phyloP scores from a whole-genome alignment of 1,140 invertebrate species.

The Drosophila sucinea region DNA sequence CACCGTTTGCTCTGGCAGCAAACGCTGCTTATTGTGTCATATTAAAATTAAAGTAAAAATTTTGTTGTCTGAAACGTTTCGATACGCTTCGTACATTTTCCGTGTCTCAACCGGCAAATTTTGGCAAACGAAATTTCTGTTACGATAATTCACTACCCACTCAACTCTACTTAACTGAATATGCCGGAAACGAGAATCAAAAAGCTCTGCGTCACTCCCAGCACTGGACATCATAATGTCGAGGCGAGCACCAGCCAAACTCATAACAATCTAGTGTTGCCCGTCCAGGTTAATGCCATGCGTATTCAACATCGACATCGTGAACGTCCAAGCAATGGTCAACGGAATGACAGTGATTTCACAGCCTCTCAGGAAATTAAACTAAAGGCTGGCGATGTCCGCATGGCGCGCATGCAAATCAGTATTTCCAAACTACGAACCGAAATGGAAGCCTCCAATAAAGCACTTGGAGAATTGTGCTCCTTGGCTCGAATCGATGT shows the following conservation, averaged over 20 bases:
- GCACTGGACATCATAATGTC: constrained; percentile 25
- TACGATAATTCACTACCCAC: constrained; percentile 22
- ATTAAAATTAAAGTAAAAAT: constrained; percentile 43
- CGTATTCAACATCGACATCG: not conserved
- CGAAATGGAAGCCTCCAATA: constrained; percentile 55
- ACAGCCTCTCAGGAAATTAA: constrained; percentile 50
- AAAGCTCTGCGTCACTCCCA: constrained; percentile 24
- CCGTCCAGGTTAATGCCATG: not conserved
- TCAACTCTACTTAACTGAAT: constrained; percentile 4
- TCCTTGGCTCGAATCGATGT: constrained; percentile 20
- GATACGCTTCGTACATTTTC: constrained; percentile 15
- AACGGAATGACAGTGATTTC: constrained; percentile 38
- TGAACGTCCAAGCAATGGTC: constrained; percentile 12
- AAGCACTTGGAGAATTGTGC: constrained; percentile 43
- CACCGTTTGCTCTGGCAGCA: constrained; percentile 37
- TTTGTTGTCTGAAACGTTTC: constrained; percentile 32
- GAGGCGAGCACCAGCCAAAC: constrained; percentile 14
- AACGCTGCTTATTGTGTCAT: constrained; percentile 49
- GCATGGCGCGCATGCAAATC: constrained; percentile 54
- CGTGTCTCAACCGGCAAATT: constrained; percentile 19
- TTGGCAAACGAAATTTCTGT: constrained; percentile 44
- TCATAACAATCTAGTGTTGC: constrained; percentile 25
- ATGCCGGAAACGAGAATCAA: constrained; percentile 48
- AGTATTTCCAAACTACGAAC: constrained; percentile 42
- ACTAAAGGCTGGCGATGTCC: constrained; percentile 58